Conservation (phyloP, 35 echinoderm and acorn worm genomes). For the Eucidaris tribuloides region DNA sequence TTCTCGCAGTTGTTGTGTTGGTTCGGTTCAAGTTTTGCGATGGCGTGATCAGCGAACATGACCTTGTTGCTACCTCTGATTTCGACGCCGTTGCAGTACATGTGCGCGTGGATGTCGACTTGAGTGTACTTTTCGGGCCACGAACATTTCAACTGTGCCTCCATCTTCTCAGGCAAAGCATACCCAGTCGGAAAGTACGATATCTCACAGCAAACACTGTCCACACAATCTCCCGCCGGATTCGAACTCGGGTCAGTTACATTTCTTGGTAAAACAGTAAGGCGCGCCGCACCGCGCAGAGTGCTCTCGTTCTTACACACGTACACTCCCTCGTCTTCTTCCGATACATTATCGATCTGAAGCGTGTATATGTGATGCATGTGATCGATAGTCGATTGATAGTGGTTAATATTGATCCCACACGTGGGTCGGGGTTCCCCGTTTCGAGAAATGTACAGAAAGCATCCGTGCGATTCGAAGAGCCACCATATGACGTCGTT, state of each 20-base stretch:
- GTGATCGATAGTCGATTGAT: not conserved
- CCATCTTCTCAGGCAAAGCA: not conserved
- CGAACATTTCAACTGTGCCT: not conserved
- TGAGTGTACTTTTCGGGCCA: not conserved
- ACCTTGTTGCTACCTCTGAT: slow-evolving; percentile 3
- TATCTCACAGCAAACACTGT: not conserved
- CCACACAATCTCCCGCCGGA: not conserved
- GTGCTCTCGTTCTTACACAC: slow-evolving; percentile 13
- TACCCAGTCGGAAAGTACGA: slow-evolving; percentile 1
- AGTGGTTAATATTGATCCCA: slow-evolving; percentile 16
- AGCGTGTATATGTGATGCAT: slow-evolving; percentile 15
- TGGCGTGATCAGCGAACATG: not conserved
- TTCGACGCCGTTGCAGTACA: not conserved
- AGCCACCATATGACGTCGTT: slow-evolving; percentile 18
- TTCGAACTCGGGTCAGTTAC: not conserved
- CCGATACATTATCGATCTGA: slow-evolving; percentile 6
- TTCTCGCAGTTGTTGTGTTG: not conserved
- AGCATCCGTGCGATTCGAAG: not conserved
- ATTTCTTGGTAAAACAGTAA: not conserved
- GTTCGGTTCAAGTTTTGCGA: not conserved
- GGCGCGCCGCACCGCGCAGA: not conserved
- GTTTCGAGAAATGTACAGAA: slow-evolving; percentile 16
- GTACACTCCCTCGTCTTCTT: not conserved
- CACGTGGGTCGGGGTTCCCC: not conserved
- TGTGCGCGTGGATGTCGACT: not conserved